Percentiles rank a stretch among this genome's conserved stretches.
phyloP scores from a whole-genome alignment of 2,888 invertebrate species.

The Pollenia griseotomentosa region DNA sequence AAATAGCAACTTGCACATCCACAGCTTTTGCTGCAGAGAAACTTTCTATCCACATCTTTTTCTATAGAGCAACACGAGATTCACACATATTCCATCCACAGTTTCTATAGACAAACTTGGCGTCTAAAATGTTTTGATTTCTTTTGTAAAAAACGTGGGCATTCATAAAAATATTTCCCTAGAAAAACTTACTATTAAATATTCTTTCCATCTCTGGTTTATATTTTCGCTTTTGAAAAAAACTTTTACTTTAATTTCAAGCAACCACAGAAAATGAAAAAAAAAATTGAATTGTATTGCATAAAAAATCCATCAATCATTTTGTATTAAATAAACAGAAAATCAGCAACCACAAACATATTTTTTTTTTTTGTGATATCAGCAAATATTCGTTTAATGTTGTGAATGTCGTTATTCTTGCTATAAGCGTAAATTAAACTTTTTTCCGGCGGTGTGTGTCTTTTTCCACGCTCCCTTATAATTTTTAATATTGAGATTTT shows the following conservation, averaged over 20 bases:
- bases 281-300: constrained; percentile 24
- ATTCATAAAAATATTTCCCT: background rate
- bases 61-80: no score
- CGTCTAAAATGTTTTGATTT: background rate
- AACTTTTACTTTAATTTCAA: constrained; percentile 48
- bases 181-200: background rate
- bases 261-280: constrained; percentile 6
- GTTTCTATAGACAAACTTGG: no score
- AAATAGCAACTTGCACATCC: no score
- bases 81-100: no score
- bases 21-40: no score
- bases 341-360: constrained; percentile 60
- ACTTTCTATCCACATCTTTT: no score
- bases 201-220: constrained; percentile 29
- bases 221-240: constrained; percentile 18
- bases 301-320: constrained; percentile 71
- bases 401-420: constrained; percentile 24
- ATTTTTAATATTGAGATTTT: constrained; percentile 57
- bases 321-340: constrained; percentile 65
- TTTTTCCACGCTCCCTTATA: constrained; percentile 5
- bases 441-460: constrained; percentile 12
- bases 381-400: constrained; percentile 55
- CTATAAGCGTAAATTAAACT: constrained; percentile 57
- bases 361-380: constrained; percentile 57
- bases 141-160: background rate